These are phyloP conservation scores for Scortum barcoo DNA, from an alignment of 2,113 vertebrate species.

Conservation along the genomic window DNA sequence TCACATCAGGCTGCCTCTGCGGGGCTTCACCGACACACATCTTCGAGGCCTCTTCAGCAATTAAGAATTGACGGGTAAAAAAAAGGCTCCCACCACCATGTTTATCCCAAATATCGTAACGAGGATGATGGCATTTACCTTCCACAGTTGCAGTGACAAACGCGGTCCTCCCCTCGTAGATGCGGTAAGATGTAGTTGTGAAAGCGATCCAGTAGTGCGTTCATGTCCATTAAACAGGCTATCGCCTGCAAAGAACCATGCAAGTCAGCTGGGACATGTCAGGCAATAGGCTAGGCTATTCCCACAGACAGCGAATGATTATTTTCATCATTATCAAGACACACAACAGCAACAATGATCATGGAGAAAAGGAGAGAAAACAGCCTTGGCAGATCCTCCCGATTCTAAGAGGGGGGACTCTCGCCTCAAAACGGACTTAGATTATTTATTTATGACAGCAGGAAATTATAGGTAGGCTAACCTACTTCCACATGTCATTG, in stretches of 20 bases:
- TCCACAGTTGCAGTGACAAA: conserved; percentile 99
- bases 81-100: conserved; percentile 36
- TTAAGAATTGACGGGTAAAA: conserved; percentile 62
- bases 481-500: conserved; percentile 74
- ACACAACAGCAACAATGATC: conserved; percentile 16
- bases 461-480: conserved; percentile 77
- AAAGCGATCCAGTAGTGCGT: conserved; percentile 99
- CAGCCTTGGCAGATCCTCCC: conserved; percentile 63
- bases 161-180: conserved; percentile 97
- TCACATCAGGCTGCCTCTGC: conserved; percentile 38
- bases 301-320: conserved; percentile 73
- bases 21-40: conserved; percentile 67
- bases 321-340: conserved; percentile 11
- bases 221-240: conserved; percentile 99
- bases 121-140: conserved; percentile 88
- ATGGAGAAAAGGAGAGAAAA: conserved; percentile 30
- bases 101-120: conserved; percentile 43
- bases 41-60: conserved; percentile 77
- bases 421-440: conserved; percentile 60
- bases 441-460: conserved; percentile 81
- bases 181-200: conserved; percentile 99
- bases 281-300: conserved; percentile 76
- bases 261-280: conserved; percentile 91
- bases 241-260: conserved; percentile 97
- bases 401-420: conserved; percentile 60